phyloP scores from a whole-genome alignment of 2,113 vertebrate species.

The Alethe castanea region DNA sequence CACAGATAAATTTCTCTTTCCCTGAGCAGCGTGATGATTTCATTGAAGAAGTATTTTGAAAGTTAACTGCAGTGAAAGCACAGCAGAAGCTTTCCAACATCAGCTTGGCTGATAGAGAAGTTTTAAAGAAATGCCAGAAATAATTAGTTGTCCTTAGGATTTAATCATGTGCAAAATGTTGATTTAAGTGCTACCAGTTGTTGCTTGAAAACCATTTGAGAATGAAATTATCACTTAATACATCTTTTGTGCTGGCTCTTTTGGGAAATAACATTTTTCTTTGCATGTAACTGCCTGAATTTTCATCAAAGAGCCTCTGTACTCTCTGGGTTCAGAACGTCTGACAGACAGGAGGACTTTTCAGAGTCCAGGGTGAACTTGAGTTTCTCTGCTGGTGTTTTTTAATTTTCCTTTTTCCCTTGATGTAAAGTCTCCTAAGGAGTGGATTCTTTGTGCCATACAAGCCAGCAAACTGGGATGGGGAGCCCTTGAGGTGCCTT shows the following conservation, averaged over 20 bases:
- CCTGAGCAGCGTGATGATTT: neutral
- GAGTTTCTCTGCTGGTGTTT: neutral
- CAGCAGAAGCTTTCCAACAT: constrained; percentile 9
- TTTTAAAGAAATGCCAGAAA: constrained; percentile 44
- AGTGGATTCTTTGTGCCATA: neutral
- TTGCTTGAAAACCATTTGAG: constrained; percentile 13
- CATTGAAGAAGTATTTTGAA: constrained; percentile 25
- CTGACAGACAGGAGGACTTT: neutral
- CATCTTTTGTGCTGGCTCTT: constrained; percentile 13
- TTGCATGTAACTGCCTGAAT: neutral
- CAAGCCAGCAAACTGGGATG: neutral
- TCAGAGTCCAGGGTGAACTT: neutral
- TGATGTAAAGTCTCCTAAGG: neutral
- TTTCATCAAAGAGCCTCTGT: constrained; percentile 10
- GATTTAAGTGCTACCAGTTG: constrained; percentile 41
- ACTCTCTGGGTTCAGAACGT: neutral
- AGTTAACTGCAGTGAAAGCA: neutral
- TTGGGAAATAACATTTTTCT: constrained; percentile 10
- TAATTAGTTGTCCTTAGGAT: constrained; percentile 47
- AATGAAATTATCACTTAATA: constrained; percentile 41
- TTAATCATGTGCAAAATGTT: constrained; percentile 41
- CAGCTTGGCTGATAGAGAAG: neutral
- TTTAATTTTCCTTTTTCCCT: neutral
- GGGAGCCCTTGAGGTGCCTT: neutral
- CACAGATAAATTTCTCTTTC: constrained; percentile 20